phyloP scores from a whole-genome alignment of 2,888 invertebrate genomes.

The Macropis europaea region DNA sequence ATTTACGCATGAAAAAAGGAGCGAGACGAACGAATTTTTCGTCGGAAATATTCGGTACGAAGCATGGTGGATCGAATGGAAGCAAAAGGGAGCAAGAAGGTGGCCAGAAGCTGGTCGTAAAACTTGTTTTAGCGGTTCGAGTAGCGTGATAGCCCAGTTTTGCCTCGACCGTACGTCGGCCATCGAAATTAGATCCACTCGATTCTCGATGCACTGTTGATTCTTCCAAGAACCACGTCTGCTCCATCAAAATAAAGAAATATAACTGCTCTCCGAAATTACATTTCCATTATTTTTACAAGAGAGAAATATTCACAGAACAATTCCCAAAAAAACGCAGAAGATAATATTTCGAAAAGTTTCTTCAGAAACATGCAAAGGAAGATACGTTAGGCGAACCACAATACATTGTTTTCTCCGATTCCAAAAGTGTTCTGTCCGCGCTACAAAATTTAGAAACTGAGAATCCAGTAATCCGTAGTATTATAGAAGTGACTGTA shows the following conservation, averaged over 20 bases:
- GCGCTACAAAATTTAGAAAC: no score
- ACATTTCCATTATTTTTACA: no score
- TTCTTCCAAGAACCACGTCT: not conserved
- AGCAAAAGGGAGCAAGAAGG: conserved; percentile 31
- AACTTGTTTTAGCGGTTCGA: conserved; percentile 62
- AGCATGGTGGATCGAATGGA: conserved; percentile 26
- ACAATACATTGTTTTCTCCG: no score
- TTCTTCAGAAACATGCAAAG: no score
- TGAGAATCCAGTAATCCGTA: no score
- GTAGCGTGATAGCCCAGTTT: conserved; percentile 61
- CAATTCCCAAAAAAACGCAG: no score
- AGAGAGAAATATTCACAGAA: no score
- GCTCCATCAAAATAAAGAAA: not conserved
- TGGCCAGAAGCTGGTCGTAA: conserved; percentile 57
- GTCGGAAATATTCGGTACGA: conserved; percentile 5
- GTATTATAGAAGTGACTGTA: no score
- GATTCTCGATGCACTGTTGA: conserved; percentile 11
- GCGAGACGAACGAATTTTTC: conserved; percentile 34
- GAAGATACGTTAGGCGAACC: no score
- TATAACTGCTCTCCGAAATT: no score
- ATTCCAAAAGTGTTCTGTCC: no score
- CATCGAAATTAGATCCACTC: conserved; percentile 48
- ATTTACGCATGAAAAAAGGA: not conserved
- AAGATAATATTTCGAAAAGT: no score
- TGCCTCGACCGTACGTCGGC: conserved; percentile 31